These are phyloP conservation scores for Drosophila paramelanica DNA, from an alignment of 2,888 invertebrate genomes.

Conservation along the genomic window DNA sequence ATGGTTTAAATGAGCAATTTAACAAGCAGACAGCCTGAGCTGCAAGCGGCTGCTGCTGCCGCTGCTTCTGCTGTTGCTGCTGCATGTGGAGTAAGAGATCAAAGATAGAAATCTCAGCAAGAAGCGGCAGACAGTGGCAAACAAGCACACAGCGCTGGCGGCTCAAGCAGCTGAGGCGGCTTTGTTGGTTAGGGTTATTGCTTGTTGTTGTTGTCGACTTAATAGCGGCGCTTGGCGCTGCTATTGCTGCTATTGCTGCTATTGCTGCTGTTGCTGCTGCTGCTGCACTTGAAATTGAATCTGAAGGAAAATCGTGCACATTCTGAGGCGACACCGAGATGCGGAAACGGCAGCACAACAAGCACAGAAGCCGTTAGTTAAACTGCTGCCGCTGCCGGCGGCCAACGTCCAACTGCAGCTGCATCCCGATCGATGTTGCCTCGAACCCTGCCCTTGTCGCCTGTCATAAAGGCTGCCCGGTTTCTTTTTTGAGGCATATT, in stretches of 20 bases:
- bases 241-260: conserved; percentile 44
- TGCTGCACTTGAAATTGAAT: conserved; percentile 82
- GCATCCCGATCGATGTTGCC: conserved; percentile 61
- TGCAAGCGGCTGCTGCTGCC: conserved; percentile 14
- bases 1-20: conserved; percentile 79
- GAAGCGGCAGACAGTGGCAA: conserved; percentile 79
- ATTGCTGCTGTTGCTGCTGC: conserved; percentile 45
- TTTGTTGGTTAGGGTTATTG: conserved; percentile 76
- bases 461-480: conserved; percentile 78
- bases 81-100: conserved; percentile 84
- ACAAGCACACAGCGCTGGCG: conserved; percentile 59
- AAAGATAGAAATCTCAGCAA: conserved; percentile 82
- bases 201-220: conserved; percentile 82
- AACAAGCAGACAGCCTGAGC: conserved; percentile 31
- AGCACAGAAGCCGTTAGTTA: conserved; percentile 82
- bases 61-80: conserved; percentile 36
- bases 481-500: conserved; percentile 80
- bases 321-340: conserved; percentile 82
- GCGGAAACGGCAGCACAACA: conserved; percentile 82
- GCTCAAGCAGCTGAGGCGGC: conserved; percentile 34
- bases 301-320: conserved; percentile 79
- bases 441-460: conserved; percentile 77
- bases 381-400: conserved; percentile 68
- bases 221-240: conserved; percentile 78
- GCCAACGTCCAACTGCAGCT: conserved; percentile 72